Conservation (phyloP, 92 coral and sea anemone genomes). For the Phymanthus crucifer region DNA sequence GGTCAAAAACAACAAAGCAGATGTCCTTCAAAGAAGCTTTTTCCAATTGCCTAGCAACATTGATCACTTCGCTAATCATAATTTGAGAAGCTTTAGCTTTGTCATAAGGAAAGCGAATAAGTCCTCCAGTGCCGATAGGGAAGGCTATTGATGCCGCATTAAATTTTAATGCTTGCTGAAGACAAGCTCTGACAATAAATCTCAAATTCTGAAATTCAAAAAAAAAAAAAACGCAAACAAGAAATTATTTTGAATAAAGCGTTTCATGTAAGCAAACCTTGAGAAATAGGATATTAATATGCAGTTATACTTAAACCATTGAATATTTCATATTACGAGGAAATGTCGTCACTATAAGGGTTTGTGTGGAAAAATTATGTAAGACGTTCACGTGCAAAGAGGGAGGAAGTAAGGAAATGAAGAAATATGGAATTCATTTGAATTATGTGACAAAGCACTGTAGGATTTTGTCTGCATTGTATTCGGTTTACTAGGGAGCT, state of each 20-base stretch:
- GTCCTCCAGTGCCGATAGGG: conserved; percentile 76
- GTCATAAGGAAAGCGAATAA: conserved; percentile 60
- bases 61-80: conserved; percentile 58
- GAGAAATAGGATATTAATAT: no score
- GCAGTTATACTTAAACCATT: no score
- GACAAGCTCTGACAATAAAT: conserved; percentile 42
- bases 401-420: no score
- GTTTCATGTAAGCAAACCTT: no score
- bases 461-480: no score
- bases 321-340: no score
- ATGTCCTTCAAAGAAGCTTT: conserved; percentile 51
- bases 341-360: no score
- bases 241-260: background rate
- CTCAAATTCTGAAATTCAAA: conserved; percentile 37
- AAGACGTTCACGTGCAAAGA: no score
- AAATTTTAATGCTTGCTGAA: conserved; percentile 35
- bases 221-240: background rate
- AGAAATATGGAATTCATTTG: no score
- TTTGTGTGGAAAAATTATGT: no score
- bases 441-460: no score
- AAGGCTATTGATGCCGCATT: conserved; percentile 57
- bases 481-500: no score
- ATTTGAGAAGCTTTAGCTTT: conserved; percentile 56
- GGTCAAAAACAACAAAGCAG: conserved; percentile 73
- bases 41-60: conserved; percentile 29